Evolutionary conservation across 2,113 vertebrate species (phyloP), one percentile per base, ranked within the genome.

Genomic region (Microtus richardsoni): DNA sequence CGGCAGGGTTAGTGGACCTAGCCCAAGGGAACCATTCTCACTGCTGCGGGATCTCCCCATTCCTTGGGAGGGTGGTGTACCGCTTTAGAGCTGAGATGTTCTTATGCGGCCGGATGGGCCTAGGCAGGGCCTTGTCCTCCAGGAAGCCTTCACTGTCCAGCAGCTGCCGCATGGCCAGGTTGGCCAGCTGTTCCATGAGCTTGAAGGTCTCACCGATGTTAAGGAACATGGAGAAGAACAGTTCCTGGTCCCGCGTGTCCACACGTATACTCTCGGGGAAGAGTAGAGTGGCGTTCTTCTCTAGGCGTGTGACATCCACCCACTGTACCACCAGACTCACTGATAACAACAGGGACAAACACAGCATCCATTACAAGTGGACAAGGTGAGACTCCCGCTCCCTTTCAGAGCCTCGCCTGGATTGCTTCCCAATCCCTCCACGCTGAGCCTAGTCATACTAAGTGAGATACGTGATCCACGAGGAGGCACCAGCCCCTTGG

Each of bases 161-260:
- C 0, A 99, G 98, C 96, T 99, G 99, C 47, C 99, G 97, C 99
- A 99, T 99, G 30, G 99, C 99, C 36, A 99, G 99, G 98, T 99
- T 99, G 94, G 99, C 99, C 66, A 99, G 98, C 97, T 99, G 99
- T 97, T 99, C 99, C 99, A 99, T 99, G 78, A 99, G 99, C 96
- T 99, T 99, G 98, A 99, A 99, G 7, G 99, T 99, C 98, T 99
- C 99, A 0, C 98, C 98, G 96, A 99, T 99, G 98, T 99, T 99
- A 89, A 99, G 99, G 97, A 99, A 99, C 99, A 99, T 99, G 96
- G 99, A 99, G 98, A 99, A 99, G 98, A 99, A 99, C 94, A 99
- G 99, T 71, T 99, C 99, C 0, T 97, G 99, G 98, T 99, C 98
- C 2, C 99, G 99, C 0, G 99, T 99, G 97, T 98, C 99, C 86